These are phyloP conservation scores for Neodon shergylaensis DNA, from an alignment of 2,113 vertebrate genomes.

Conservation along the genomic window DNA sequence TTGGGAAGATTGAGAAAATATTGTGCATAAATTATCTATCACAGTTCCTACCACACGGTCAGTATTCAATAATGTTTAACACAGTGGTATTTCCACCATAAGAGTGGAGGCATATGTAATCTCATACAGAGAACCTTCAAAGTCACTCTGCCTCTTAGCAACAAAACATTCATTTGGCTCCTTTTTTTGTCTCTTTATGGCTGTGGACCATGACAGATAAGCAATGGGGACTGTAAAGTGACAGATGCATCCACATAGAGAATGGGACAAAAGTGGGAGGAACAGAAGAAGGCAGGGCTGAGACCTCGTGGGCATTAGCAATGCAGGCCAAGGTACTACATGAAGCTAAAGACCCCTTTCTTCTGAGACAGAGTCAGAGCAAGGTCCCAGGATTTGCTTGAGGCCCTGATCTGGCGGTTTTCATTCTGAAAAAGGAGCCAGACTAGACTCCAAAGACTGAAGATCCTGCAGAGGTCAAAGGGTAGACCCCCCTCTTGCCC, in stretches of 20 bases:
- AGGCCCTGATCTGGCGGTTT: neutral
- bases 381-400: neutral
- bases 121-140: neutral
- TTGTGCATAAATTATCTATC: neutral
- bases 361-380: neutral
- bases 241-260: constrained; percentile 49
- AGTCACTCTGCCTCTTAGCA: neutral
- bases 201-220: constrained; percentile 50
- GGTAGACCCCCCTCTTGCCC: neutral
- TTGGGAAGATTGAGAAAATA: neutral
- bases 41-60: neutral
- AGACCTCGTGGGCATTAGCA: neutral
- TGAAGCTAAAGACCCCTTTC: neutral
- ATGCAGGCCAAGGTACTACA: neutral
- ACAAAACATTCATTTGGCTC: neutral
- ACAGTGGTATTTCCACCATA: neutral
- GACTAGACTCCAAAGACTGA: neutral
- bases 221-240: constrained; percentile 60
- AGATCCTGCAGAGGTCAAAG: neutral
- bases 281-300: neutral
- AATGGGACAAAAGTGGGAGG: neutral
- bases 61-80: neutral
- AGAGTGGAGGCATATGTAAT: neutral
- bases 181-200: neutral
- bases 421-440: neutral